Evolutionary conservation across 2,797 vertebrate species (phyloP), one percentile per base, ranked within the genome.

Genomic region (Gymnopithys bicolor): DNA sequence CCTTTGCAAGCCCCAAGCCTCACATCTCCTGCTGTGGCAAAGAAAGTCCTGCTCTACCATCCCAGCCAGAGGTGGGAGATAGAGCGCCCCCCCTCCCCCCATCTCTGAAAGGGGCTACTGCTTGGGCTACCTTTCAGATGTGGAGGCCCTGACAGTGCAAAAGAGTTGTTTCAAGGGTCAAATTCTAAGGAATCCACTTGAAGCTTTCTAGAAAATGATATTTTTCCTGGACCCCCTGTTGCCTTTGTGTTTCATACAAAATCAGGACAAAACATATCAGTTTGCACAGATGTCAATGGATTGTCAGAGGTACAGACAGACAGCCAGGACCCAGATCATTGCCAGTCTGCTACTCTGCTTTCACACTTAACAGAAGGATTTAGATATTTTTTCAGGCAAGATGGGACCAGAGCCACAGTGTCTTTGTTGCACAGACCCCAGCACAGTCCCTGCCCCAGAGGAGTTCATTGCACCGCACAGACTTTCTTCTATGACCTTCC

Each of bases 261-360:
- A 77, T 37, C n/a, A 64, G 35, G 53, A 74, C 41, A 67, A 79
- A 92, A 17, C 21, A 45, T 8, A 21, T 14, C 6, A 4, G 16
- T 59, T 92, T 89, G 84, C 1, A 0, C 12, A 16, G 58, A 51
- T 27, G 19, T 63, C 84, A 84, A 68, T 11, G 53, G 49, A 10
- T 41, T 39, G 16, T 52, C 43, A 62, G 60, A 89, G n/a, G 45
- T 43, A 43, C 43, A 32, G 60, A 41, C 52, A 68, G 83, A 2
- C 27, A 79, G 33, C 14, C 46, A 33, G 25, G 60, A 33, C 56
- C 33, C 33, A n/a, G 22, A n/a, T 33, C 0, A 0, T 19, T 53
- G 39, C 27, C 1, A 10, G 46, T 56, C 33, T 41, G 25, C 51
- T 78, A 39, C 43, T 83, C 67, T 84, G 53, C 63, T 91, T 93